Evolutionary conservation across 2,113 vertebrate genomes (phyloP).

Genomic region (Trematomus loennbergii): DNA sequence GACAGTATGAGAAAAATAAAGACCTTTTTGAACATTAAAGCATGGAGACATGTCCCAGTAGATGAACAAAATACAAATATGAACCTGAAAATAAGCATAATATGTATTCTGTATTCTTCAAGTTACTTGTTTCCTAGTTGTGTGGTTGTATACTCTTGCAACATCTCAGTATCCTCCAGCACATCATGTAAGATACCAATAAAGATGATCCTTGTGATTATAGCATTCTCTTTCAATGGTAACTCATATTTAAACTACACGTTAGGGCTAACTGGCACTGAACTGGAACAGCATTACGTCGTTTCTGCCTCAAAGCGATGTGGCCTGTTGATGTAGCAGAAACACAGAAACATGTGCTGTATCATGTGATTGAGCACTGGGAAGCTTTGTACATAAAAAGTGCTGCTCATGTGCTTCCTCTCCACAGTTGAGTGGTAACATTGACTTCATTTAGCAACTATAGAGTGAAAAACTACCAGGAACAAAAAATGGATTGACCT

Average conservation of each 20-base stretch:
- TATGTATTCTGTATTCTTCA: no score
- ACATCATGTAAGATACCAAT: background rate
- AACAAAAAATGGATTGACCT: background rate
- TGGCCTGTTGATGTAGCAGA: conserved; percentile 13
- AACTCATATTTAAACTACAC: background rate
- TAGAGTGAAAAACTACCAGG: background rate
- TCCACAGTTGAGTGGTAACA: background rate
- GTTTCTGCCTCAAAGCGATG: background rate
- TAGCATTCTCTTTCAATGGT: background rate
- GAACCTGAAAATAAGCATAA: no score
- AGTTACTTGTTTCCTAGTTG: no score
- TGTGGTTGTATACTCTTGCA: background rate
- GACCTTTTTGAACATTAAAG: no score
- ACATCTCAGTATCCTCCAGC: background rate
- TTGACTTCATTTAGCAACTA: background rate
- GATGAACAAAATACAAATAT: no score
- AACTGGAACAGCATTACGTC: conserved; percentile 4
- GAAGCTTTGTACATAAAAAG: conserved; percentile 7
- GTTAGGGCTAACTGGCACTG: background rate
- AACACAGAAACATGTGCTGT: conserved; percentile 45
- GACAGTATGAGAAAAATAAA: no score
- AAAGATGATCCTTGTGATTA: background rate
- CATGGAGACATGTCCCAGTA: no score
- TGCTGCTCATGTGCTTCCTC: conserved; percentile 32
- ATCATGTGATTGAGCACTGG: conserved; percentile 58